Evolutionary conservation across 2,888 invertebrate species (phyloP).

Genomic region (Drosophila dives): DNA sequence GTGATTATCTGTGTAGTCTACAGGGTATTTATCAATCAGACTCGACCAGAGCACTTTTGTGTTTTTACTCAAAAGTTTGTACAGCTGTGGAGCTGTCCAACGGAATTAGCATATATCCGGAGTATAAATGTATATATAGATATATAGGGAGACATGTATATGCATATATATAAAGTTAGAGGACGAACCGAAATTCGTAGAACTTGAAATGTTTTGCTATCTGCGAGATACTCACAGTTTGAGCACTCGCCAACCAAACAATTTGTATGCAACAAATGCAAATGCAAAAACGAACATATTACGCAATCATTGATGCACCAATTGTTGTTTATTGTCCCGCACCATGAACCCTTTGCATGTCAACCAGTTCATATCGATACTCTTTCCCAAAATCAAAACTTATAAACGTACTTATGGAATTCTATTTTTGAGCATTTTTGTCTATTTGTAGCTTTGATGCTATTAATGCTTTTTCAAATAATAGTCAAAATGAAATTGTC

Average conservation of each 20-base stretch:
- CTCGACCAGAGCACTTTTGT: not conserved
- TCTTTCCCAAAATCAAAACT: not conserved
- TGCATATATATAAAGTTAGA: not conserved
- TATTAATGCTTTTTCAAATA: not conserved
- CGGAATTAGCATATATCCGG: constrained; percentile 40
- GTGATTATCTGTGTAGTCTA: not conserved
- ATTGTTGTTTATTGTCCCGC: constrained; percentile 60
- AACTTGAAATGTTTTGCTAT: constrained; percentile 35
- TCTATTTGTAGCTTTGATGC: not conserved
- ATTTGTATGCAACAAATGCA: constrained; percentile 67
- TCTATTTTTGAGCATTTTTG: not conserved
- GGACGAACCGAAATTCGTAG: constrained; percentile 4
- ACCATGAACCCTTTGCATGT: constrained; percentile 18
- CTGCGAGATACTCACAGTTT: constrained; percentile 28
- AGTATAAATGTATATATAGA: not conserved
- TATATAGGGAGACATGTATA: not conserved
- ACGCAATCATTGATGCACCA: constrained; percentile 60
- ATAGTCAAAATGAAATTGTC: not conserved
- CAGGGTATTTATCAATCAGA: not conserved
- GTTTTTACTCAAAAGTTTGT: constrained; percentile 10
- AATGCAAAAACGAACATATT: constrained; percentile 61
- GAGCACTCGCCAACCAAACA: constrained; percentile 23
- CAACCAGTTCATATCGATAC: constrained; percentile 2
- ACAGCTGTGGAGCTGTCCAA: constrained; percentile 28
- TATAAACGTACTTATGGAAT: no score